These are phyloP conservation scores for Limnothrissa miodon DNA, from an alignment of 2,113 vertebrate genomes.

Conservation along the genomic window DNA sequence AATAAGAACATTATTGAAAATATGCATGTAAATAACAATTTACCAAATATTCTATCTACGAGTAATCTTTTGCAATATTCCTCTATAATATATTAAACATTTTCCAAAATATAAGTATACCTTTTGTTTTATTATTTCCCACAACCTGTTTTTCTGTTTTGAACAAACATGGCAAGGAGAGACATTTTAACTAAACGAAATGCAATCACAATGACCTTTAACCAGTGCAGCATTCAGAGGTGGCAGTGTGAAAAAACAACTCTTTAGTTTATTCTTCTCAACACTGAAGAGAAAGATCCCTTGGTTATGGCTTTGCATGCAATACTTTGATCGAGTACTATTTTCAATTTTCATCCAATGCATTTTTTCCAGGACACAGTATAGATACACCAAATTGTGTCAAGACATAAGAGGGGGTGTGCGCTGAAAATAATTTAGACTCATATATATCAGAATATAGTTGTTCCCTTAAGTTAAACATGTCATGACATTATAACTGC, in stretches of 20 bases:
- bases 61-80: conserved; percentile 7
- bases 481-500: not conserved
- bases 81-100: conserved; percentile 13
- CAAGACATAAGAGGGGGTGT: not conserved
- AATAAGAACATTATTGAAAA: not conserved
- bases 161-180: not conserved
- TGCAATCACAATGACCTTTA: conserved; percentile 2
- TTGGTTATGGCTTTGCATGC: conserved; percentile 14
- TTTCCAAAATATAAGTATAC: conserved; percentile 18
- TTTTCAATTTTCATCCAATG: conserved; percentile 7
- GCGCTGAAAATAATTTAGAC: not conserved
- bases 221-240: conserved; percentile 8
- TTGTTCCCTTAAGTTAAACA: not conserved
- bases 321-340: not conserved
- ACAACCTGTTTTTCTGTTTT: not conserved
- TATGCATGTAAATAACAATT: conserved; percentile 15
- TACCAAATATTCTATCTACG: not conserved
- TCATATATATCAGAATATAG: not conserved
- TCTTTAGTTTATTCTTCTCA: not conserved
- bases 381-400: not conserved
- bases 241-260: not conserved
- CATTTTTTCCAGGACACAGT: not conserved
- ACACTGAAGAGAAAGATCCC: conserved; percentile 8
- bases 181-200: conserved; percentile 11
- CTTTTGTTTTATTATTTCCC: conserved; percentile 1